A percentile compares a stretch with the other conserved stretches of the same genome.
These are phyloP conservation scores for Umimayanthus chanpuru DNA, from an alignment of 92 coral and sea anemone species.

Conservation along the genomic window DNA sequence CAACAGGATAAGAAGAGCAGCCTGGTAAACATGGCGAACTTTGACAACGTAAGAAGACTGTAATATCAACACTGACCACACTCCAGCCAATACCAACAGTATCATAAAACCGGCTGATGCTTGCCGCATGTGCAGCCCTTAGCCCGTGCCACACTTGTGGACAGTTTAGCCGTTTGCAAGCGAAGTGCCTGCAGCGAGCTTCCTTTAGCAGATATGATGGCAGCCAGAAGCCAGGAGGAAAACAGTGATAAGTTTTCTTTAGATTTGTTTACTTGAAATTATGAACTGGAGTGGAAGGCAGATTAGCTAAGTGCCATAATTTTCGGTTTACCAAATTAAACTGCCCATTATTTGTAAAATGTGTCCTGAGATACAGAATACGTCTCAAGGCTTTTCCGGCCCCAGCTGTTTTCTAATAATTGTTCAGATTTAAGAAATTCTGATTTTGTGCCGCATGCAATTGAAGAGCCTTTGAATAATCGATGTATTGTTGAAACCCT, in stretches of 20 bases:
- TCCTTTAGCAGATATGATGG: constrained; percentile 27
- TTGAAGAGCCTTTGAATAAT: constrained; percentile 35
- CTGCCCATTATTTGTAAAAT: constrained; percentile 28
- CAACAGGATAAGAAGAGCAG: too few relatives aligned
- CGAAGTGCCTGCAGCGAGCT: constrained; percentile 29
- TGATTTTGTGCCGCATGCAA: constrained; percentile 50
- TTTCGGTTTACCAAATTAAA: constrained; percentile 18
- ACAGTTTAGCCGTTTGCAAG: constrained; percentile 29
- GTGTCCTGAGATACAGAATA: constrained; percentile 19
- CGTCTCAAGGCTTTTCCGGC: constrained; percentile 42
- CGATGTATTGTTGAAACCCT: constrained; percentile 41
- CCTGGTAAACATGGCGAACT: too few relatives aligned
- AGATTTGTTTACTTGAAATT: constrained; percentile 15
- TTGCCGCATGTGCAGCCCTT: too few relatives aligned
- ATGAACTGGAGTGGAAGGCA: constrained; percentile 35
- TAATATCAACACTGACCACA: constrained; percentile 26
- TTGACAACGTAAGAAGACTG: too few relatives aligned
- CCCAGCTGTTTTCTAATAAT: constrained; percentile 46
- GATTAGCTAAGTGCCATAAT: constrained; percentile 18
- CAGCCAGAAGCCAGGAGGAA: constrained; percentile 37
- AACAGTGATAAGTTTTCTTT: constrained; percentile 17
- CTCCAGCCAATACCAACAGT: constrained; percentile 37
- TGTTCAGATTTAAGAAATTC: constrained; percentile 39
- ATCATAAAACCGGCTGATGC: constrained; percentile 14
- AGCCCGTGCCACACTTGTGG: constrained; percentile 33